These are phyloP conservation scores for Ceratina calcarata DNA, from an alignment of 1,140 invertebrate genomes.

Conservation along the genomic window DNA sequence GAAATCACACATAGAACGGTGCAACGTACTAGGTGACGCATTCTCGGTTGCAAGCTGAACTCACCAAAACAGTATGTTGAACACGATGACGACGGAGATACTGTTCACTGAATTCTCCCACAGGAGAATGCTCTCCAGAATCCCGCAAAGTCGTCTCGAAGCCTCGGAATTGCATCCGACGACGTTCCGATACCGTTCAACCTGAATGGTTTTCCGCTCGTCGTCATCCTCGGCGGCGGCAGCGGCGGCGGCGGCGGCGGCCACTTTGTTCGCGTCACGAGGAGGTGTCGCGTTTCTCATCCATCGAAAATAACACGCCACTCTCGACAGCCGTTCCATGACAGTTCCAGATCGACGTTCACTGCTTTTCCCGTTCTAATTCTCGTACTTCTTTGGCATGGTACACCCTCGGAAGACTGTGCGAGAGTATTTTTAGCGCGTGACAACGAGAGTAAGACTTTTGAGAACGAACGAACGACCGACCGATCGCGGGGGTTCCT, in stretches of 20 bases:
- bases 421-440: constrained; percentile 57
- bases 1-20: constrained; percentile 1
- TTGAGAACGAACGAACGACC: constrained; percentile 51
- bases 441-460: constrained; percentile 56
- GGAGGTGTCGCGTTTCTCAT: constrained; percentile 26
- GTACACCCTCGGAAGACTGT: constrained; percentile 50
- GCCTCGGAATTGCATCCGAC: constrained; percentile 37
- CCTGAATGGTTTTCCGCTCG: constrained; percentile 5
- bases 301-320: constrained; percentile 53
- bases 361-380: constrained; percentile 52
- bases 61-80: constrained; percentile 57
- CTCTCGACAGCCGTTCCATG: constrained; percentile 49
- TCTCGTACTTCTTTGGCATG: constrained; percentile 50
- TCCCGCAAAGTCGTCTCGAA: constrained; percentile 42
- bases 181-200: constrained; percentile 39
- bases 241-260: too few species aligned
- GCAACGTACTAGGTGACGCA: constrained; percentile 13
- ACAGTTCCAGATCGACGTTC: constrained; percentile 50
- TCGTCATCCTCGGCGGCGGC: constrained; percentile 6
- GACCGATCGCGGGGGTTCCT: constrained; percentile 45
- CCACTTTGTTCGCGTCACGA: constrained; percentile 22
- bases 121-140: constrained; percentile 73
- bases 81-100: constrained; percentile 54
- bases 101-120: constrained; percentile 75
- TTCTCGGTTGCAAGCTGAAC: not conserved